phyloP scores from a whole-genome alignment of 2,888 invertebrate genomes.

The Cantharis nigra region DNA sequence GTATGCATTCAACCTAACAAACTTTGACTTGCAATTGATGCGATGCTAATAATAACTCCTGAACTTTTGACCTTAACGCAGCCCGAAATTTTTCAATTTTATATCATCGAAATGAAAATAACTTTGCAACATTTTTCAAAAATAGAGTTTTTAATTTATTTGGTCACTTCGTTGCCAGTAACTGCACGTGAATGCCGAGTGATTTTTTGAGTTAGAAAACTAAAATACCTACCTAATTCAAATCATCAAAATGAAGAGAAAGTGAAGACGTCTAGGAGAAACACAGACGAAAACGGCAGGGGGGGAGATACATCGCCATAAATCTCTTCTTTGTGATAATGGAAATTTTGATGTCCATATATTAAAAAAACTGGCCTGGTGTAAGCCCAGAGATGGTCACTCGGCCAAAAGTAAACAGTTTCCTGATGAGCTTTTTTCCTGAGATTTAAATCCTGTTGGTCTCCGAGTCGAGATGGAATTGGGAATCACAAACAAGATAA shows the following conservation, averaged over 20 bases:
- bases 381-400: neutral
- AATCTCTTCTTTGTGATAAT: neutral
- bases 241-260: neutral
- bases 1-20: neutral
- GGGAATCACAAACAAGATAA: neutral
- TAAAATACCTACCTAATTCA: neutral
- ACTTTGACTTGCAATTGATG: neutral
- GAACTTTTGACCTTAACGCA: neutral
- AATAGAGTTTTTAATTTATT: neutral
- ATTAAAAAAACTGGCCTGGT: neutral
- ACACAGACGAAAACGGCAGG: neutral
- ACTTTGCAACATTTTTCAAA: neutral
- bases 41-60: neutral
- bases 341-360: neutral
- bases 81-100: neutral
- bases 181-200: neutral
- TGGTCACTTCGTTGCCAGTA: neutral
- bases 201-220: neutral
- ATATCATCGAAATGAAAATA: neutral
- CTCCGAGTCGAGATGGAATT: neutral
- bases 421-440: neutral
- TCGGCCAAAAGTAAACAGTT: neutral
- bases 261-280: neutral
- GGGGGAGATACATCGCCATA: neutral
- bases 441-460: neutral